phyloP scores from a whole-genome alignment of 2,113 vertebrate genomes.

The Eidolon helvum region DNA sequence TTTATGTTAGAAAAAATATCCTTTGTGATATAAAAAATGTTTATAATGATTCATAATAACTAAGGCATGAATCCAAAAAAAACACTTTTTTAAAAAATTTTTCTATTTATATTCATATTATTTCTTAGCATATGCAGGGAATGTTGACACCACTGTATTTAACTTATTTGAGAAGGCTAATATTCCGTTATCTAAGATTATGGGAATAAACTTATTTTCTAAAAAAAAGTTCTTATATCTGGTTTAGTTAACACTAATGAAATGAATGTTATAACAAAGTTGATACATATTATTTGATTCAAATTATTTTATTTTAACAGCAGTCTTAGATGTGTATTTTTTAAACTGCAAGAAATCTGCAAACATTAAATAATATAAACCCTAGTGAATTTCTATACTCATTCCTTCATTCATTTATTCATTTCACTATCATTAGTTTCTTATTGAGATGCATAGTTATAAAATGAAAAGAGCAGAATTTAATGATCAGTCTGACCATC shows the following conservation, averaged over 20 bases:
- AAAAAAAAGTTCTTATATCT: neutral
- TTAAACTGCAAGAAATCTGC: neutral
- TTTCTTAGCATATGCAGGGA: neutral
- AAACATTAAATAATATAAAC: neutral
- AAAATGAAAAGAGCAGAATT: neutral
- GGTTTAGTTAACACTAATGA: neutral
- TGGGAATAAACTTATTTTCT: neutral
- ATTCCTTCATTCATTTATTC: neutral
- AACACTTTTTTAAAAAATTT: neutral
- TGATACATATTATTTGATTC: neutral
- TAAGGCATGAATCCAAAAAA: neutral
- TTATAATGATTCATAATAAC: neutral
- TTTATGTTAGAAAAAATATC: neutral
- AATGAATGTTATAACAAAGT: neutral
- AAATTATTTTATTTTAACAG: neutral
- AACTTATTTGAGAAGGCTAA: neutral
- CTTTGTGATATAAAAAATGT: neutral
- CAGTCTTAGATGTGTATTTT: neutral
- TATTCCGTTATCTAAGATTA: neutral
- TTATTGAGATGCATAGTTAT: neutral
- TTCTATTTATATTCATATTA: neutral
- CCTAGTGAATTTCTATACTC: neutral
- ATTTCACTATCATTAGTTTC: neutral
- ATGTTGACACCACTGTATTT: neutral
- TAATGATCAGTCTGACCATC: neutral